Evolutionary conservation across 2,113 vertebrate genomes (phyloP), one percentile per base, ranked within the genome.

Genomic region (Rattus rattus): DNA sequence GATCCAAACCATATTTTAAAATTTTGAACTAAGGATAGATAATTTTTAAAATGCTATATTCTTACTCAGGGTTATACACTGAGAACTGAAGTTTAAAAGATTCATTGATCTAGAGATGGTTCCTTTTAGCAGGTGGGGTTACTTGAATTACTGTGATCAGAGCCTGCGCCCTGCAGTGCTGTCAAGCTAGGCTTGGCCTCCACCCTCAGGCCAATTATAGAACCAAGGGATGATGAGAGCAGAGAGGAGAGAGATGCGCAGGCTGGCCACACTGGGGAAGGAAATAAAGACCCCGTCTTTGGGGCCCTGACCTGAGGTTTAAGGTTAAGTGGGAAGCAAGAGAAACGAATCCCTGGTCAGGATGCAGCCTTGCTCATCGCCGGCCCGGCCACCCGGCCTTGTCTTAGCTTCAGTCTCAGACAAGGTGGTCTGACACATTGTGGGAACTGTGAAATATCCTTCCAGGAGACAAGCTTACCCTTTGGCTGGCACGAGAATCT

Each of bases 1-100:
- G 61, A 63, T 47, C 52, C 76, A 88, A 89, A 36, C 56, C 43
- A 22, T 79, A 56, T 39, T 75, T 91, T 94, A 92, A 76, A 72
- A 90, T 77, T 73, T 20, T 59, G 56, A 87, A 28, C 17, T 43
- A 75, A 85, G 36, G 36, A 33, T 43, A 79, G 73, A 72, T 33
- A 84, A 33, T 16, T 88, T 95, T 94, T 69, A 24, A 84, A 69
- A 67, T 56, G 33, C n/a, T 92, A 61, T 63, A 54, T 49, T 95
- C 28, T 69, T 80, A 67, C 63, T 86, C 28, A n/a, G 28, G 17
- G 9, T 36, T 17, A 90, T 52, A 2, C 83, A 65, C 87, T 84
- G 47, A 76, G 49, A 49, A 76, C 95, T 90, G 90, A 49, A 90
- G 7, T 83, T 87, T 87, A 63, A 54, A 72, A 49, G 54, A 73